These are phyloP conservation scores for Brachyopa scutellaris DNA, from an alignment of 2,888 invertebrate species.

Conservation along the genomic window DNA sequence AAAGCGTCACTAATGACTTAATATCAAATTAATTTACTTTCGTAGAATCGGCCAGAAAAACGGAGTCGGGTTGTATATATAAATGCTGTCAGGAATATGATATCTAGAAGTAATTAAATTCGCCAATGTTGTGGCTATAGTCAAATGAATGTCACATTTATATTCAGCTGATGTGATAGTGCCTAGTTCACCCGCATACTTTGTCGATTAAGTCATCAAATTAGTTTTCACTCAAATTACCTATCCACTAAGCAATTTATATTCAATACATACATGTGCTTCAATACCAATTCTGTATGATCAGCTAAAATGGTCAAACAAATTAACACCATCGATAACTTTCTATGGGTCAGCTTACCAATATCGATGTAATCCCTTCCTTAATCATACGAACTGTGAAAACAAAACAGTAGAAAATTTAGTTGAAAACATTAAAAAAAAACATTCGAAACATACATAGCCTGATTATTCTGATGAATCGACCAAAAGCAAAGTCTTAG, in stretches of 20 bases:
- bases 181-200: slow-evolving; percentile 37
- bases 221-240: slow-evolving; percentile 40
- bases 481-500: slow-evolving; percentile 31
- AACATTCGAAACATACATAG: slow-evolving; percentile 11
- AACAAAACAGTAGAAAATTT: no score
- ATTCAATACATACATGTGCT: slow-evolving; percentile 24
- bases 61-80: no score
- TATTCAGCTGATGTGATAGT: neutral
- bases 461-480: slow-evolving; percentile 60
- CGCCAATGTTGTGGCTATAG: slow-evolving; percentile 13
- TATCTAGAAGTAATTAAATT: neutral
- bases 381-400: slow-evolving; percentile 18
- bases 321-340: neutral
- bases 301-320: neutral
- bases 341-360: slow-evolving; percentile 14
- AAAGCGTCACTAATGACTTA: no score
- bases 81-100: neutral
- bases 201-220: slow-evolving; percentile 32
- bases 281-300: neutral
- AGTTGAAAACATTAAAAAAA: no score
- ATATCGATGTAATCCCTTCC: slow-evolving; percentile 3
- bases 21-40: no score
- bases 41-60: no score
- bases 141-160: neutral
- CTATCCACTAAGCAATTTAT: slow-evolving; percentile 29